Percentiles rank a stretch among this genome's conserved stretches.
Evolutionary conservation across 2,797 vertebrate genomes (phyloP).

Genomic region (Chloroceryle amazona): DNA sequence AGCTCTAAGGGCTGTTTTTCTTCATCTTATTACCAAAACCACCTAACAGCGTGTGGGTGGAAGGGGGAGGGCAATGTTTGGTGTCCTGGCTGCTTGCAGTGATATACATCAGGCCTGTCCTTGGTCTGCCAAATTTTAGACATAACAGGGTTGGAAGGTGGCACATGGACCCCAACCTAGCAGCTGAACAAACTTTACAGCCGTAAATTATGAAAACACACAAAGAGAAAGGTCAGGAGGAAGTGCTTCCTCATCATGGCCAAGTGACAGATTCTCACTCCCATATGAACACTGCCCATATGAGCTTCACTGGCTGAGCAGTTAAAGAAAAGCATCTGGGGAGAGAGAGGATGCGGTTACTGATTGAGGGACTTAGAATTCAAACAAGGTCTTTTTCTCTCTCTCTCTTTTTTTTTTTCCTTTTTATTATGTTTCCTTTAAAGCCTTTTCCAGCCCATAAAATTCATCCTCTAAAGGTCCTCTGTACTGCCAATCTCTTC

Average conservation of each 20-base stretch:
- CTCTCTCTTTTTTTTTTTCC: too few species aligned
- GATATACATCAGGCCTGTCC: neutral
- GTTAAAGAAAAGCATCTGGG: slow-evolving; percentile 30
- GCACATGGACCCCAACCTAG: neutral
- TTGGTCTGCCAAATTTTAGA: neutral
- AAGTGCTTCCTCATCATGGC: slow-evolving; percentile 43
- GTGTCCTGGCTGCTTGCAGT: neutral
- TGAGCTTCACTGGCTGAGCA: neutral
- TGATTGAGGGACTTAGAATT: neutral
- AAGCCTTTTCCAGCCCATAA: slow-evolving; percentile 29
- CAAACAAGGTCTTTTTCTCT: neutral
- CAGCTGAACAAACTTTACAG: slow-evolving; percentile 60
- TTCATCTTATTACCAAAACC: neutral
- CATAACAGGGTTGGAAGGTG: neutral
- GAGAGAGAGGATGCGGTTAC: slow-evolving; percentile 61
- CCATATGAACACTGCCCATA: neutral
- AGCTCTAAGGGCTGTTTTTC: neutral
- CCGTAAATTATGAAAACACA: slow-evolving; percentile 23
- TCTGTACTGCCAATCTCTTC: neutral
- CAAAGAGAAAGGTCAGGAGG: slow-evolving; percentile 47
- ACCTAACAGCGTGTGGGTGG: neutral
- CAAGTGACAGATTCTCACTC: slow-evolving; percentile 51
- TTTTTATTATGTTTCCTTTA: neutral
- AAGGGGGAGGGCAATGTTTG: neutral
- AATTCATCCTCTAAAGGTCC: neutral